Evolutionary conservation across 2,888 invertebrate species (phyloP), one percentile per base, ranked within the genome.

Genomic region (Ceratothoa steindachneri): DNA sequence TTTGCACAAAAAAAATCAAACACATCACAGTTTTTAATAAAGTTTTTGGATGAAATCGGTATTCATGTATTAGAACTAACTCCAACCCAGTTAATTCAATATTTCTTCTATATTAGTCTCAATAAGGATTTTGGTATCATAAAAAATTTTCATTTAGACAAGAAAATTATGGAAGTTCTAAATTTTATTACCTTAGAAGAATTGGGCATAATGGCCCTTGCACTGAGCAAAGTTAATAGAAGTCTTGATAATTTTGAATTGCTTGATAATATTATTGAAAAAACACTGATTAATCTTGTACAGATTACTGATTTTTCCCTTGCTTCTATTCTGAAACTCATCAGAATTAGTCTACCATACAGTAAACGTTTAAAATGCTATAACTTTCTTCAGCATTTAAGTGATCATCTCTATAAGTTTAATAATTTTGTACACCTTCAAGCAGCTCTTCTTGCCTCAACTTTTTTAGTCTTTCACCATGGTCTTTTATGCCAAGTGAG

Each of bases 181-280:
- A 81, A 87, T 5, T 82, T 87, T 27, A 87, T 91, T 82, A 86
- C 85, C 24, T 81, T 89, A 4, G 88, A 89, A 80, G 92, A 93
- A 82, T 83, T 92, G 74, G 90, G 89, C 12, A 87, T 92, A 15
- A 87, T 90, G 81, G 87, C 89, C 2, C 89, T 91, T 88, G 91
- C 90, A 0, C 91, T 90, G 83, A 93, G 93, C 82, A 92, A 92
- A 85, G 89, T 89, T 19, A 87, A 89, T 84, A 89, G 89, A 0
- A 87, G 86, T 19, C 86, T 93, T 67, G 86, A 87, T 77, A 87
- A 85, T 83, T 80, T 82, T 1, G 82, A 83, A 0, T 81, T 91
- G 53, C 71, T 89, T 0, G 81, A 84, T 1, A 85, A 85, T 69
- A 85, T 90, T 0, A 87, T 90, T 41, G 80, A 84, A 1, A 86